phyloP scores from a whole-genome alignment of 2,797 vertebrate genomes.

The Cyprinella venusta region DNA sequence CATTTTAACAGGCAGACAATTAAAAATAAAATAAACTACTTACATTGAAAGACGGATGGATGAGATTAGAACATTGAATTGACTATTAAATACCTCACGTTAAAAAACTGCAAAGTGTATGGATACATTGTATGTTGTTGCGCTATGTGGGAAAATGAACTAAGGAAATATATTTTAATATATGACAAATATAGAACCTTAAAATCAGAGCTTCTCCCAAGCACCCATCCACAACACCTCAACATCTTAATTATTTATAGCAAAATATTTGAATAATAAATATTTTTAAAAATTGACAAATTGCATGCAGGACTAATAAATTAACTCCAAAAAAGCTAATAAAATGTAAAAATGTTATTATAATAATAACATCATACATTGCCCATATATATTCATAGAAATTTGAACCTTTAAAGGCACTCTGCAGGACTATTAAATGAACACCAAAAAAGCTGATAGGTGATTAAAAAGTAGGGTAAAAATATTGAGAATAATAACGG shows the following conservation, averaged over 20 bases:
- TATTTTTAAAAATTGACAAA: neutral
- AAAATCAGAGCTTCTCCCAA: neutral
- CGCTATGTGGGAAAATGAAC: neutral
- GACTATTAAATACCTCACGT: neutral
- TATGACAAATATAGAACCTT: neutral
- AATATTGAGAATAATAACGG: too few relatives aligned
- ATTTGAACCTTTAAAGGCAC: neutral
- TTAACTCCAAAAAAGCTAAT: neutral
- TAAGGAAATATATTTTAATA: neutral
- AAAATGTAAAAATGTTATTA: neutral
- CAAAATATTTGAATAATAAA: neutral
- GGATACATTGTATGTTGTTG: neutral
- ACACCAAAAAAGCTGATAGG: neutral
- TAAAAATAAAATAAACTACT: neutral
- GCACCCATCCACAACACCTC: neutral
- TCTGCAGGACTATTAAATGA: neutral
- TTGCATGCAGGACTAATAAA: neutral
- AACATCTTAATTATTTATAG: neutral
- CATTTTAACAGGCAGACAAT: neutral
- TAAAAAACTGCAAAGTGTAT: too few relatives aligned
- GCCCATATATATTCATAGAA: neutral
- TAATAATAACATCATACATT: neutral
- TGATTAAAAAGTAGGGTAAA: neutral
- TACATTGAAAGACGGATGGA: neutral
- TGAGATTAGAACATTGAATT: neutral